These are phyloP conservation scores for Bubalus kerabau DNA, from an alignment of 2,113 vertebrate species.

Conservation along the genomic window DNA sequence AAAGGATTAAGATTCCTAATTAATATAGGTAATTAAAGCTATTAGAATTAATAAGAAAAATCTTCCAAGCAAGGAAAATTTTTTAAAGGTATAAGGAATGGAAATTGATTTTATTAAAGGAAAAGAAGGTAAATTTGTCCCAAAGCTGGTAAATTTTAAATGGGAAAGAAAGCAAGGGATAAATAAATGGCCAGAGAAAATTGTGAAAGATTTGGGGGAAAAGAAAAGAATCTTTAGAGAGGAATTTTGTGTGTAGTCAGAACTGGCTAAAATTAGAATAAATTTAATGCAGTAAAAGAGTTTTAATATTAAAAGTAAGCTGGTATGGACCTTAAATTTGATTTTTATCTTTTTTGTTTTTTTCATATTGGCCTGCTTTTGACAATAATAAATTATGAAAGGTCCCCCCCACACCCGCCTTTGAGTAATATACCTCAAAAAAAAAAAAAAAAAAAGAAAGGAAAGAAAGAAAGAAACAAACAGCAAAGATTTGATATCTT, in stretches of 20 bases:
- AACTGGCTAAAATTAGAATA: not conserved
- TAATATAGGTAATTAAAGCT: not conserved
- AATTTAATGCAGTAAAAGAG: not conserved
- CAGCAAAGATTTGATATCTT: not conserved
- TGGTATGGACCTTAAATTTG: not conserved
- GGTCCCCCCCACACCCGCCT: fast-evolving
- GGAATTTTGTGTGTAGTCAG: not conserved
- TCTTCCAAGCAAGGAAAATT: not conserved
- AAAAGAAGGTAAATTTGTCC: not conserved
- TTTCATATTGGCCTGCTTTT: not conserved
- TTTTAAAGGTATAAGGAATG: not conserved
- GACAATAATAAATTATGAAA: not conserved
- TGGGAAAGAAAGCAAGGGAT: not conserved
- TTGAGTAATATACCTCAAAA: not conserved
- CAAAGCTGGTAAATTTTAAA: not conserved
- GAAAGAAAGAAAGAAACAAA: not conserved
- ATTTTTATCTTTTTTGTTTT: not conserved
- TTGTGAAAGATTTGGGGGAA: not conserved
- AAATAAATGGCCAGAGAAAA: not conserved
- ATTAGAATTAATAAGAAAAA: not conserved
- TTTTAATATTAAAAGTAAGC: not conserved
- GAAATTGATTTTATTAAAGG: not conserved
- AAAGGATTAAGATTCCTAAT: not conserved
- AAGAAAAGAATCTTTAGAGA: not conserved
- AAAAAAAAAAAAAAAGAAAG: not conserved